Percentiles rank a stretch among this genome's conserved stretches.
Evolutionary conservation across 2,888 invertebrate species (phyloP).

Genomic region (Seladonia tumulorum): DNA sequence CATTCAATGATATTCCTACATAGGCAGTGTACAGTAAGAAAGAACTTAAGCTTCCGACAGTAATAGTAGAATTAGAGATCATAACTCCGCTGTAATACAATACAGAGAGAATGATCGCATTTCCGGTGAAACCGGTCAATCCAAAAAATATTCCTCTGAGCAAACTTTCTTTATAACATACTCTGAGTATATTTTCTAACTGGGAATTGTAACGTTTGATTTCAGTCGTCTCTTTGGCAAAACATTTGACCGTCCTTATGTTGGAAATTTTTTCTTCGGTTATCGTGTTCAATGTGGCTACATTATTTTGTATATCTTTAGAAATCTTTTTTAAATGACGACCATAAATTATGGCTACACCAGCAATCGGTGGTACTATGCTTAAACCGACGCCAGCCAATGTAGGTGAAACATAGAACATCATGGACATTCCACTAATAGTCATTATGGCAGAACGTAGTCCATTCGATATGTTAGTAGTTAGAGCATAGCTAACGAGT

Average conservation of each 20-base stretch:
- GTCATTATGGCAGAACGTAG: constrained; percentile 94
- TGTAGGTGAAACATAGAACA: constrained; percentile 97
- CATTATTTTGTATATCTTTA: constrained; percentile 90
- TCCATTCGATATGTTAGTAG: constrained; percentile 97
- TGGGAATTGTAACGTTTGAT: constrained; percentile 88
- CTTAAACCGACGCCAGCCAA: constrained; percentile 93
- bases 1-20: constrained; percentile 95
- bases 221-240: constrained; percentile 94
- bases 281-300: constrained; percentile 85
- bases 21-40: constrained; percentile 98
- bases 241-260: constrained; percentile 96
- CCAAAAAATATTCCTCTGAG: constrained; percentile 97
- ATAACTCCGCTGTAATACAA: constrained; percentile 96
- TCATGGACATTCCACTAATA: constrained; percentile 95
- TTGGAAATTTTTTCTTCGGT: constrained; percentile 97
- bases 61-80: constrained; percentile 91
- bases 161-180: constrained; percentile 94
- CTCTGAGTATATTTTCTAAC: constrained; percentile 89
- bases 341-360: constrained; percentile 92
- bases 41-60: constrained; percentile 95
- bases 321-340: constrained; percentile 94
- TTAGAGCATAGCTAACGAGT: constrained; percentile 95
- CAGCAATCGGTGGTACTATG: constrained; percentile 96
- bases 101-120: constrained; percentile 94
- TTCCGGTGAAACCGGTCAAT: constrained; percentile 94